Evolutionary conservation across 2,113 vertebrate species (phyloP).

Genomic region (Caracal caracal): DNA sequence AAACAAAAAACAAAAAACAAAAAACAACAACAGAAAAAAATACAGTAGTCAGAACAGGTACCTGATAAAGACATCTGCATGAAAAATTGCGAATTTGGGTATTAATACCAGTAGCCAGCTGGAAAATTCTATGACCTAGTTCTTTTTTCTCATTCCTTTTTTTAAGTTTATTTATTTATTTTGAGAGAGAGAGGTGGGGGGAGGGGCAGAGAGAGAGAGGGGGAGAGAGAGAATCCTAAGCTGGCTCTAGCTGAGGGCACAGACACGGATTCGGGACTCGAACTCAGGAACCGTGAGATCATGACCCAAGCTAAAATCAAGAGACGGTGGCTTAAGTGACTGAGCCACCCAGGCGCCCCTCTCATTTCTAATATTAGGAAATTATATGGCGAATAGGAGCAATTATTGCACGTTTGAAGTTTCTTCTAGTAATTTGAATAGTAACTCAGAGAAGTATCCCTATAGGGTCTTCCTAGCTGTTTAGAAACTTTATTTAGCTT

Average conservation of each 20-base stretch:
- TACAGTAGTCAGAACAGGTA: neutral
- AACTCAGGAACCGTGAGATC: too few relatives aligned
- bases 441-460: neutral
- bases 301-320: too few relatives aligned
- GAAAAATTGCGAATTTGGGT: neutral
- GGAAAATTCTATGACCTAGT: neutral
- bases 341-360: too few relatives aligned
- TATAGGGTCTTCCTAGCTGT: neutral
- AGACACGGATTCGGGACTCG: too few relatives aligned
- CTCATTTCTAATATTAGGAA: constrained; percentile 8
- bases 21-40: too few relatives aligned
- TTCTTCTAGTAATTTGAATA: neutral
- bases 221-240: too few relatives aligned
- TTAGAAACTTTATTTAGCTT: constrained; percentile 22
- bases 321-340: too few relatives aligned
- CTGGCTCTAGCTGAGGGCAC: too few relatives aligned
- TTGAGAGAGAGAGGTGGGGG: too few relatives aligned
- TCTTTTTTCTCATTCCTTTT: constrained; percentile 16
- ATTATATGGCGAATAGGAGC: neutral
- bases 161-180: neutral
- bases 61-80: neutral
- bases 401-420: neutral
- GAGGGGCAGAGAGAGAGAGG: too few relatives aligned
- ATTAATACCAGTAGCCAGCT: neutral
- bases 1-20: too few relatives aligned